Evolutionary conservation across 2,888 invertebrate species (phyloP).

Genomic region (Tetheella fluctuosa): DNA sequence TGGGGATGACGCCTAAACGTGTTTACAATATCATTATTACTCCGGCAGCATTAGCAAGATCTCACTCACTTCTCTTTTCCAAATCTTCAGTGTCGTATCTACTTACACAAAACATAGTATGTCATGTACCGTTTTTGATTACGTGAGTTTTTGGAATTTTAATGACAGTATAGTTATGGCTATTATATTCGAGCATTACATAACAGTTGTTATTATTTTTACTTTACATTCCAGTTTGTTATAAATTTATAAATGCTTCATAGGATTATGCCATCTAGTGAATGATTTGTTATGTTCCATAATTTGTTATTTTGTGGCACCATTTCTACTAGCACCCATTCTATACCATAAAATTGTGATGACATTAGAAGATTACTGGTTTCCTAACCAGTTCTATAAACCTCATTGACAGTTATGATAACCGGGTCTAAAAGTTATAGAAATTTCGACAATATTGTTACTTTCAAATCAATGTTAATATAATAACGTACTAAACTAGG

Average conservation of each 20-base stretch:
- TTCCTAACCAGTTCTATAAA: not conserved
- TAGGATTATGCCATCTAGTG: not conserved
- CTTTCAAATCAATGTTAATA: not conserved
- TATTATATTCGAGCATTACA: not conserved
- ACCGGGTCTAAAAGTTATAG: not conserved
- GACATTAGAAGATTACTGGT: not conserved
- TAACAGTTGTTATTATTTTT: not conserved
- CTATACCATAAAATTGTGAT: not conserved
- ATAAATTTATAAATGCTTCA: too few relatives aligned
- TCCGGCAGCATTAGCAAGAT: too few relatives aligned
- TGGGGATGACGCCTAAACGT: not conserved
- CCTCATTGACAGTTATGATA: not conserved
- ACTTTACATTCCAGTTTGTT: not conserved
- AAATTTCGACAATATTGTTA: not conserved
- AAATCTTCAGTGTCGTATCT: not conserved
- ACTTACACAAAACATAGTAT: not conserved
- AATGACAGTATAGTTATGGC: not conserved
- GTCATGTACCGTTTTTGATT: not conserved
- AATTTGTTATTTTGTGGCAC: not conserved
- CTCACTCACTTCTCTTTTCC: not conserved
- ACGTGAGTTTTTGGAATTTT: not conserved
- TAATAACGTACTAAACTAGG: not conserved
- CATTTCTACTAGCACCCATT: not conserved
- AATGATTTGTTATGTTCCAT: too few relatives aligned
- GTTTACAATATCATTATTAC: not conserved